phyloP scores from a whole-genome alignment of 2,888 invertebrate species.

The Gibbula magus region DNA sequence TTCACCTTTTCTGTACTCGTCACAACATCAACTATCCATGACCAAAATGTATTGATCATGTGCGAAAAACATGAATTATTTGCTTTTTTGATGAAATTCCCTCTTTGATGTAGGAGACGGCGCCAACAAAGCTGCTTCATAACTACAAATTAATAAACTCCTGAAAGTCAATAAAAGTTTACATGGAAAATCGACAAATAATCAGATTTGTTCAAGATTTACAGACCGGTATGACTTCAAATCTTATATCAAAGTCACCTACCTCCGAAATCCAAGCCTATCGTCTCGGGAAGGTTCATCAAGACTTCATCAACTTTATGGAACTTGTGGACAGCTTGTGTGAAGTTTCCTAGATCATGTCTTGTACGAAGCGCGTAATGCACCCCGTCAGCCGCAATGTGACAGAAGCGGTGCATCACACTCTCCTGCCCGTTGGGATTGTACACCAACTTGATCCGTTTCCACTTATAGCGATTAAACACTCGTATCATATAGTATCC shows the following conservation, averaged over 20 bases:
- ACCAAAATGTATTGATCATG: too few relatives aligned
- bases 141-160: too few relatives aligned
- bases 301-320: slow-evolving; percentile 15
- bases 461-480: slow-evolving; percentile 33
- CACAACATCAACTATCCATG: too few relatives aligned
- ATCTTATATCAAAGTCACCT: slow-evolving; percentile 8
- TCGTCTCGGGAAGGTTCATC: slow-evolving; percentile 18
- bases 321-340: slow-evolving; percentile 35
- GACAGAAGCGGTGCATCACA: slow-evolving; percentile 43
- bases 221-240: too few relatives aligned
- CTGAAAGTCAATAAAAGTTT: too few relatives aligned
- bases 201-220: too few relatives aligned
- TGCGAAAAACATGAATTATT: too few relatives aligned
- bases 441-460: slow-evolving; percentile 41
- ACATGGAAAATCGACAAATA: too few relatives aligned
- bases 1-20: too few relatives aligned
- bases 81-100: too few relatives aligned
- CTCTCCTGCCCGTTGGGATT: slow-evolving; percentile 32
- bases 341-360: slow-evolving; percentile 12
- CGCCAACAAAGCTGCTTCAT: too few relatives aligned
- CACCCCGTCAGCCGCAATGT: slow-evolving; percentile 35
- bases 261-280: slow-evolving; percentile 36
- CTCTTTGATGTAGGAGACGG: too few relatives aligned
- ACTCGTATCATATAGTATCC: slow-evolving; percentile 18
- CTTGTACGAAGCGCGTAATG: slow-evolving; percentile 30